A percentile compares a stretch with the other conserved stretches of the same genome.
Conservation (phyloP, 2,113 vertebrate genomes). For the Eudyptes chrysolophus region DNA sequence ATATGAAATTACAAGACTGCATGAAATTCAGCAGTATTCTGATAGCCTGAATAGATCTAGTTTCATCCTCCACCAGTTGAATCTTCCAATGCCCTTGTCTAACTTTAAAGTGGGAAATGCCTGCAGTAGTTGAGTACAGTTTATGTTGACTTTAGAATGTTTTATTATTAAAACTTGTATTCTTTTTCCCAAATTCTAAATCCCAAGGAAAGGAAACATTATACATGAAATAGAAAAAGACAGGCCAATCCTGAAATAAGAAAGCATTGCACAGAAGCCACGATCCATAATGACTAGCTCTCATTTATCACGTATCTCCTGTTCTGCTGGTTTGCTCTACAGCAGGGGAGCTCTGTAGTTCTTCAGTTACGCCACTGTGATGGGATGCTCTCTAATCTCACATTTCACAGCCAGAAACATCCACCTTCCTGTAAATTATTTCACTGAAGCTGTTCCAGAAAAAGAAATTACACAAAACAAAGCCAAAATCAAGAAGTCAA, state of each 20-base stretch:
- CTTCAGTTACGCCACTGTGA: neutral
- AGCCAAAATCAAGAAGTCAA: neutral
- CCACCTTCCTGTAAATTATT: neutral
- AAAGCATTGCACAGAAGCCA: neutral
- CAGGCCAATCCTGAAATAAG: neutral
- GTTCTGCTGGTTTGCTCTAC: neutral
- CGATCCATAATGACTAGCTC: neutral
- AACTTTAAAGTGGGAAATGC: neutral
- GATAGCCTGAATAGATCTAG: neutral
- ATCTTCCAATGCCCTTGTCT: neutral
- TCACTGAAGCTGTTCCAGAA: neutral
- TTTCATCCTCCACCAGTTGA: neutral
- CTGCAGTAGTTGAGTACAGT: accelerated
- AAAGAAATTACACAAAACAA: neutral
- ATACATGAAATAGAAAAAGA: neutral
- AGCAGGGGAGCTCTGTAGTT: neutral
- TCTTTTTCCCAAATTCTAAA: neutral
- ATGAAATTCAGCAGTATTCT: neutral
- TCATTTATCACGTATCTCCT: neutral
- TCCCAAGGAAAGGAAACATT: neutral
- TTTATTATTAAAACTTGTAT: neutral
- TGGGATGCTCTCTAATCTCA: neutral
- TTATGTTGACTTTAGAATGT: neutral
- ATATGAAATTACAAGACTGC: neutral
- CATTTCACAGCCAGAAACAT: neutral